Evolutionary conservation across 2,797 vertebrate species (phyloP).

Genomic region (Microctenopoma lineatum): DNA sequence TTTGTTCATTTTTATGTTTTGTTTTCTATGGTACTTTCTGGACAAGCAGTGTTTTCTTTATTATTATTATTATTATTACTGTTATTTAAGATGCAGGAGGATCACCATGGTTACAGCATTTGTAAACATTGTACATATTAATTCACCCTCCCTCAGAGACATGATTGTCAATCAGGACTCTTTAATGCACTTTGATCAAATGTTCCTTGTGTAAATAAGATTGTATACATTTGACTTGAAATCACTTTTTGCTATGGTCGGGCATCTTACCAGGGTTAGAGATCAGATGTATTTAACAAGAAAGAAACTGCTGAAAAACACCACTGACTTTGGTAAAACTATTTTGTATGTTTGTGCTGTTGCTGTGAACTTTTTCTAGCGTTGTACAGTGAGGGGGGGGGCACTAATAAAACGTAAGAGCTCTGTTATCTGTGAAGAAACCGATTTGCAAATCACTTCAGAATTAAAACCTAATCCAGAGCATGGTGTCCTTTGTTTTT

Average conservation of each 20-base stretch:
- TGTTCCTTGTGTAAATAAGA: constrained; percentile 94
- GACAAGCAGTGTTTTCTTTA: constrained; percentile 77
- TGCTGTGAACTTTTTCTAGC: constrained; percentile 86
- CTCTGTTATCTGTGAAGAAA: constrained; percentile 79
- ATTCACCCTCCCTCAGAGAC: constrained; percentile 68
- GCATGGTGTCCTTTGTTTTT: constrained; percentile 21
- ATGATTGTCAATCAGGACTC: constrained; percentile 88
- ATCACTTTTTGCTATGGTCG: constrained; percentile 90
- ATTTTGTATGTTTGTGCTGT: constrained; percentile 97
- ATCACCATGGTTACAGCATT: constrained; percentile 84
- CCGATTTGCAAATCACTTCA: constrained; percentile 74
- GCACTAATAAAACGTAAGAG: constrained; percentile 42
- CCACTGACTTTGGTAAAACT: constrained; percentile 90
- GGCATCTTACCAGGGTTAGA: constrained; percentile 90
- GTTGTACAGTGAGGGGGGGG: constrained; percentile 76
- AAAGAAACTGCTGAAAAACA: constrained; percentile 64
- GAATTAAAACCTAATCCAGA: constrained; percentile 79
- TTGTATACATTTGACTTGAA: constrained; percentile 88
- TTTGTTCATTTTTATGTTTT: constrained; percentile 37
- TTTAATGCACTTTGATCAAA: constrained; percentile 95
- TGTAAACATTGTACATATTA: constrained; percentile 93
- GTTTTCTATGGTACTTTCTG: constrained; percentile 78
- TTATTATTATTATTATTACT: constrained; percentile 29
- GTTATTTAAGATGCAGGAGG: constrained; percentile 73
- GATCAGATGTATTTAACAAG: constrained; percentile 89